These are phyloP conservation scores for Eutolmus rufibarbis DNA, from an alignment of 2,888 invertebrate species.

Conservation along the genomic window DNA sequence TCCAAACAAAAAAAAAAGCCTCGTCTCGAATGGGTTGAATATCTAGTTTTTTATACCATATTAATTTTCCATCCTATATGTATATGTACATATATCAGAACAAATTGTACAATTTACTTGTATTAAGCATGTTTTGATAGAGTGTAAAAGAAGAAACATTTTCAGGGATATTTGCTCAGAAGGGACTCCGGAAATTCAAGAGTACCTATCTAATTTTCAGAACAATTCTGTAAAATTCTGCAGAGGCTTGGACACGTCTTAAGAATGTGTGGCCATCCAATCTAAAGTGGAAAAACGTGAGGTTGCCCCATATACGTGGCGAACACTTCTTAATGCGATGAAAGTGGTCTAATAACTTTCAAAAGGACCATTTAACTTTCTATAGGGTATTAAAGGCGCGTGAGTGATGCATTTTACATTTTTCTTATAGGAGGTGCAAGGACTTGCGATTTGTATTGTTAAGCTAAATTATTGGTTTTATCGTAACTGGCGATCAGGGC, in stretches of 20 bases:
- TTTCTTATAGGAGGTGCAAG: neutral
- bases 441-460: neutral
- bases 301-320: neutral
- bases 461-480: neutral
- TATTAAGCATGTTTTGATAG: neutral
- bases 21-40: no score
- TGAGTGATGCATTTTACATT: neutral
- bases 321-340: neutral
- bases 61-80: no score
- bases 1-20: no score
- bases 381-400: neutral
- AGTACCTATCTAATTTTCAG: neutral
- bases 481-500: neutral
- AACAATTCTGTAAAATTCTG: neutral
- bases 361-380: neutral
- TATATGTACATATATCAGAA: neutral
- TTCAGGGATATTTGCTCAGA: neutral
- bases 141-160: neutral
- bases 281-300: neutral
- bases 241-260: neutral
- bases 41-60: no score
- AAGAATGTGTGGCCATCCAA: neutral
- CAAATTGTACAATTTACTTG: neutral
- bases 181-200: neutral
- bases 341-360: neutral